Base-by-base conservation (phyloP, 2,797 vertebrate genomes). In the Acanthiza pusilla region DNA sequence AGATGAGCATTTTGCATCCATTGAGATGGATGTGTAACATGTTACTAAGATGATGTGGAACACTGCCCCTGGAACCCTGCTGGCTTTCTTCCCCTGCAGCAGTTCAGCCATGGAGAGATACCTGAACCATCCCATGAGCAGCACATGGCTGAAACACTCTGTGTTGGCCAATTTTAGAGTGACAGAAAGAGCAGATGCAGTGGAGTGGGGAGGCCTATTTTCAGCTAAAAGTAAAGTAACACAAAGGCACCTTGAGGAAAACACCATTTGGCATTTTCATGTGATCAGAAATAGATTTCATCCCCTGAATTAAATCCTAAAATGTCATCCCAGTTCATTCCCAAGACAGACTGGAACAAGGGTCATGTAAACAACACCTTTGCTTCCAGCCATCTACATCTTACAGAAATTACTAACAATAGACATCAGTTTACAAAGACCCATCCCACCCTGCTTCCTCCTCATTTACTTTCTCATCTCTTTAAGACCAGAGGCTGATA, bases 61-160 rank as follows among this genome's bases (percentile, higher is more conserved):
- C 0, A 3, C 12, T 3, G 3, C 4, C 10, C 12, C 50, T 2
- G 3, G 6, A 65, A 10, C 13, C 16, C 42, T 74, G 42, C 16
- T 65, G 34, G 16, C n/a, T 82, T 25, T 29, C 38, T 55, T 34
- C 8, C 2, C 13, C 11, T 0, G 0, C n/a, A 75, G 38, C 18
- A 68, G n/a, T 75, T 76, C 30, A 71, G 34, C 21, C 12, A 7
- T 3, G 23, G 38, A 63, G 48, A 75, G 10, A 47, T 8, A 40
- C 9, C 25, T 67, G 65, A 90, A 53, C 14, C 19, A 67, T 11
- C 13, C 20, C 38, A 36, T 11, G 5, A 77, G 13, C 23, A 53
- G 51, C 29, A 42, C 3, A 9, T 36, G n/a, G 27, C 40, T 62
- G 32, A 88, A 83, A 58, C 62, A 36, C 18, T 19, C 14, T 5